phyloP scores from a whole-genome alignment of 2,888 invertebrate species.

The Callosobruchus maculatus region DNA sequence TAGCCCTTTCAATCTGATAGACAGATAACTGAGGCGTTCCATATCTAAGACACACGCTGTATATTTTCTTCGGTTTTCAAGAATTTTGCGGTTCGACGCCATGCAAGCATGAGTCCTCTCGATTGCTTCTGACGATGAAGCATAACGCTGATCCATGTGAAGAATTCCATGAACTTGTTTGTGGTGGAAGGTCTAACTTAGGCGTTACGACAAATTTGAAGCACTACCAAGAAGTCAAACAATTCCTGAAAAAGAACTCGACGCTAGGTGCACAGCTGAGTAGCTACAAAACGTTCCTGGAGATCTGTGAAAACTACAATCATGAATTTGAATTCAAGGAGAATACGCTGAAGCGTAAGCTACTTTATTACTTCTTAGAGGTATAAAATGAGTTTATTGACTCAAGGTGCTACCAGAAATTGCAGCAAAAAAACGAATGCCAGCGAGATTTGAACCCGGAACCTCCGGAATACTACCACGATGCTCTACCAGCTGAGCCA shows the following conservation, averaged over 20 bases:
- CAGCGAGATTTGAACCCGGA: too few species aligned
- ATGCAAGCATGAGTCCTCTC: constrained; percentile 4
- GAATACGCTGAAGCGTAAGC: constrained; percentile 4
- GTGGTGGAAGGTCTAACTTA: constrained; percentile 2
- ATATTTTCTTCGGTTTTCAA: not conserved
- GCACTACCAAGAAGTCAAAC: constrained; percentile 3
- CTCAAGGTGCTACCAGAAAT: too few species aligned
- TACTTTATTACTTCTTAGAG: not conserved
- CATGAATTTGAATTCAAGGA: constrained; percentile 4
- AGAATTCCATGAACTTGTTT: constrained; percentile 10
- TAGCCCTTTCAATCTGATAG: too few species aligned
- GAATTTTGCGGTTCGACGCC: not conserved
- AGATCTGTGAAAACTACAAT: constrained; percentile 4
- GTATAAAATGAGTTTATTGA: too few species aligned
- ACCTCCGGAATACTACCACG: too few species aligned
- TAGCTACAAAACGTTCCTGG: constrained; percentile 8
- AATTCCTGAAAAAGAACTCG: not conserved
- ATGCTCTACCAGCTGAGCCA: too few species aligned
- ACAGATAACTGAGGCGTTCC: too few species aligned
- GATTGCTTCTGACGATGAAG: constrained; percentile 5
- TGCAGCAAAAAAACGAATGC: too few species aligned
- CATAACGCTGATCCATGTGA: constrained; percentile 9
- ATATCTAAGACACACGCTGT: too few species aligned
- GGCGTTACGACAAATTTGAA: not conserved
- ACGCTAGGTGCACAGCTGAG: constrained; percentile 4